Base-by-base conservation (phyloP, 2,888 invertebrate species). In the Lepidocyrtinus sp. region DNA sequence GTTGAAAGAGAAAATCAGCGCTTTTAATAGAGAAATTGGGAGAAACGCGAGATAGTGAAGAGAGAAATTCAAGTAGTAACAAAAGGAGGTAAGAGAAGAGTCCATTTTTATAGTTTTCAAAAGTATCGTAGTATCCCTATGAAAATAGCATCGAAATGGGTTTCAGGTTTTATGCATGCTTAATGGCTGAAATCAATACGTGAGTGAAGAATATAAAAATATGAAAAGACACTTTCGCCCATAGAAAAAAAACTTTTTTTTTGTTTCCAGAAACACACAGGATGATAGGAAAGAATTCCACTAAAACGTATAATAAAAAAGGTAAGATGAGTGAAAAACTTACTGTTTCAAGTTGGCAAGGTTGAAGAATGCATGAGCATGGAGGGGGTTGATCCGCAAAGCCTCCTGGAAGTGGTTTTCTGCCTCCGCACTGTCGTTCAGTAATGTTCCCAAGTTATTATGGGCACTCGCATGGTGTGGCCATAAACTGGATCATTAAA, bases 391-490 rank as follows among this genome's bases (percentile, higher is more conserved):
- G 87, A 94, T 87, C 68, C 86, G 81, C 36, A 90, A 85, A 12
- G 90, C 89, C 83, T 88, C 84, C 25, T 87, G 90, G 90, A 95
- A 96, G 88, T 95, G 94, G 82, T 91, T 90, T 88, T 95, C 95
- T 0, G 95, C 95, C 85, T 92, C 91, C 2, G 86, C 85, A 2
- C 91, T 90, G 68, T 93, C 92, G 79, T 91, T 90, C 86, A 95
- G 91, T 83, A 96, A 88, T 0, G 95, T 95, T 22, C 95, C 96
- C 67, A 96, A 90, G 89, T 96, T 96, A 89, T 96, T 95, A 89
- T 95, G 94, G 0, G 95, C 95, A 87, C 95, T 95, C 3, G 95
- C 94, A 88, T 96, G 94, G 50, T 92, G 91, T 9, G 95, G 95
- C 94, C 95, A 95, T 63, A 96, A 88, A 87, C 96, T 96, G 90